Evolutionary conservation across 2,113 vertebrate species (phyloP).

Genomic region (Aleadryas rufinucha): DNA sequence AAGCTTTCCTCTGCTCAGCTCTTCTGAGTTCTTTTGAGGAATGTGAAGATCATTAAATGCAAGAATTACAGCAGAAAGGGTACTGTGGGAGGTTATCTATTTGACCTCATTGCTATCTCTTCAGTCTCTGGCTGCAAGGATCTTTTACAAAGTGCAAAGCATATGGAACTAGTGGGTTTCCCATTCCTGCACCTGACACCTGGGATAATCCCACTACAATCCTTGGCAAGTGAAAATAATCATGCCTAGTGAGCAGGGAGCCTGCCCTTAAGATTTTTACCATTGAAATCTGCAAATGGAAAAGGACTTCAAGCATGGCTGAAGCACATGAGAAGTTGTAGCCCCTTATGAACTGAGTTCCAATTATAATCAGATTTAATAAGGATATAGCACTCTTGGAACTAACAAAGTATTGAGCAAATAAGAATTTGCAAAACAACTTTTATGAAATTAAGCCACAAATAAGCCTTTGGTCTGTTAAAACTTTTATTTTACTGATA

Average conservation of each 20-base stretch:
- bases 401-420: conserved; percentile 34
- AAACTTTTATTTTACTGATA: conserved; percentile 42
- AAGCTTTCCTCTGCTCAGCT: background rate
- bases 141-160: background rate
- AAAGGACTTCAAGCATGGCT: background rate
- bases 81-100: background rate
- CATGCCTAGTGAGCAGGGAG: background rate
- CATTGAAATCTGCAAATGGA: background rate
- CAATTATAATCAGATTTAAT: conserved; percentile 3
- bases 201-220: background rate
- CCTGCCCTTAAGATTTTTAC: background rate
- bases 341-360: background rate
- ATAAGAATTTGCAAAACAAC: conserved; percentile 47
- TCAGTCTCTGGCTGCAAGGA: background rate
- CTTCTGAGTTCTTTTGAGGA: background rate
- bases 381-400: background rate
- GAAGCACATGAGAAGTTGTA: background rate
- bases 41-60: background rate
- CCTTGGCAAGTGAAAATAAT: background rate
- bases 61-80: background rate
- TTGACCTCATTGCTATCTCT: background rate
- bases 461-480: conserved; percentile 29
- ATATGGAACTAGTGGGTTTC: background rate
- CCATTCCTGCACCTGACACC: conserved; percentile 8
- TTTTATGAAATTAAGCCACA: conserved; percentile 34